Evolutionary conservation across 2,113 vertebrate species (phyloP).

Genomic region (Piprites chloris): DNA sequence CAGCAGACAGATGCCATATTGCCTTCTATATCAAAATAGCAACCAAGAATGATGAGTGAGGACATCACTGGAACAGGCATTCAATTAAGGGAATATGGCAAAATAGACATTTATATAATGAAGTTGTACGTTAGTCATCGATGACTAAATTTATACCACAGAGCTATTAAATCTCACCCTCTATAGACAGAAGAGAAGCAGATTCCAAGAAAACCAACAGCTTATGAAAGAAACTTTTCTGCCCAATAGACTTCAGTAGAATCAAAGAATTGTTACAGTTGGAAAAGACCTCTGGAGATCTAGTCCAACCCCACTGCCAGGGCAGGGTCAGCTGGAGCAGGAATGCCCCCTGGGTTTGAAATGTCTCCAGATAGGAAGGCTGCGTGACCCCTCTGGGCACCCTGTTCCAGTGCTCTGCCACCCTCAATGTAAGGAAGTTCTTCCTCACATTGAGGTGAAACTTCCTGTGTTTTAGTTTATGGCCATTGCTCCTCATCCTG

Average conservation of each 20-base stretch:
- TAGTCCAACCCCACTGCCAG: fast-evolving
- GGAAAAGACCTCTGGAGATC: not conserved
- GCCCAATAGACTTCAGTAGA: not conserved
- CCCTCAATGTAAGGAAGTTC: not conserved
- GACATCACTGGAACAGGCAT: not conserved
- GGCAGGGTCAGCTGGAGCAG: fast-evolving
- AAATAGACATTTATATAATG: constrained; percentile 6
- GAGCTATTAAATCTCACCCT: not conserved
- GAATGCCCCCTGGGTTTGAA: not conserved
- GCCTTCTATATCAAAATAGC: constrained; percentile 8
- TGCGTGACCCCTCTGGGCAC: not conserved
- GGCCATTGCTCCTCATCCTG: not conserved
- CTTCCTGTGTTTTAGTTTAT: not conserved
- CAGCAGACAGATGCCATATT: not conserved
- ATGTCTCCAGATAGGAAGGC: not conserved
- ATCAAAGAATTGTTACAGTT: not conserved
- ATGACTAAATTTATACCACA: constrained; percentile 1
- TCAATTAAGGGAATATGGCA: not conserved
- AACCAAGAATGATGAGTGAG: not conserved
- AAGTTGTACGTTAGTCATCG: constrained; percentile 2
- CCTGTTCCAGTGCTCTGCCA: not conserved
- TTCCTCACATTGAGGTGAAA: not conserved
- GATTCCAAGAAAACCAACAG: not conserved
- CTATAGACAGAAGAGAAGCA: not conserved
- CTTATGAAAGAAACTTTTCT: not conserved